Evolutionary conservation across 2,888 invertebrate genomes (phyloP), one percentile per base, ranked within the genome.

Genomic region (Chymomyza fuscimana): DNA sequence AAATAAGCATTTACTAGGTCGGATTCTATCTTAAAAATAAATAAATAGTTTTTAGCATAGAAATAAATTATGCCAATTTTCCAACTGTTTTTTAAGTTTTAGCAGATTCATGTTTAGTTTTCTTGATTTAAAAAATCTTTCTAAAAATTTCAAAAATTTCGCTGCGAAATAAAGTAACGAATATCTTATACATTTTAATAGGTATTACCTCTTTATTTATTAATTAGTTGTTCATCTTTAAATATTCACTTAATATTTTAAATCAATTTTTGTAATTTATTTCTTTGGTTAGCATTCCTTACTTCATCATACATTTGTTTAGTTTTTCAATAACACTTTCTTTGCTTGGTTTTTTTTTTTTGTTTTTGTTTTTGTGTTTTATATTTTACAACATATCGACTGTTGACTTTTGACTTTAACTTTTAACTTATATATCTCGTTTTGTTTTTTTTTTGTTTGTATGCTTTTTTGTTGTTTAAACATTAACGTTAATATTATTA

Each of bases 331-430:
- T 75, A 80, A 78, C 77, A 79, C 75, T 70, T 68, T 74, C 70
- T 72, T 77, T 78, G 69, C 71, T 73, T 77, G 74, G 76, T 73
- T 67, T 74, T 64, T 70, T 56, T 60, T 65, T 63, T 22, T 46
- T 63, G 25, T 65, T 63, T 22, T 46, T 63, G 25, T 32, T 7
- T 32, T 32, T 69, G 4, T 74, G 54, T 56, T 78, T 73, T 69
- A 62, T 76, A 79, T 80, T 81, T 87, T 88, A 82, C 80, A 83
- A 86, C 81, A 87, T 85, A 86, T 89, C 87, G 87, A 87, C 79
- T 87, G 81, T 87, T 86, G 87, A 84, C 80, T 86, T 82, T 84
- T 74, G 77, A 87, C 87, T 81, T 81, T 83, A 74, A 76, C 78
- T 76, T 82, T 76, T 80, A 82, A 76, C 78, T 86, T 77, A 84